A percentile compares a stretch with the other conserved stretches of the same genome.
These are phyloP conservation scores for Dryobotodes eremita DNA, from an alignment of 2,888 invertebrate species.

Conservation along the genomic window DNA sequence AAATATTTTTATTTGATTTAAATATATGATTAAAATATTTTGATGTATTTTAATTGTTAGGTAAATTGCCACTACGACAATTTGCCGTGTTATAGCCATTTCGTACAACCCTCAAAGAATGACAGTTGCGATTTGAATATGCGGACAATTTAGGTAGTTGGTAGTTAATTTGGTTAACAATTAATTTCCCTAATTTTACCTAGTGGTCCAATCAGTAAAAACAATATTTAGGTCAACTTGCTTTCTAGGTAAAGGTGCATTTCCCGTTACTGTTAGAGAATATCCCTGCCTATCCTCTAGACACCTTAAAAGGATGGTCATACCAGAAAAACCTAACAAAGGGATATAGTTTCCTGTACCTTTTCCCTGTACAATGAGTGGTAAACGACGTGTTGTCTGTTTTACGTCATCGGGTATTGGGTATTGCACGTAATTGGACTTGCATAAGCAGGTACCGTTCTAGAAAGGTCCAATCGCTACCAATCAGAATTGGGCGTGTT, in stretches of 20 bases:
- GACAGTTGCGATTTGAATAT: background rate
- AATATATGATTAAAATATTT: too few species aligned
- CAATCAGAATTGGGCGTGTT: constrained; percentile 30
- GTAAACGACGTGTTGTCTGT: background rate
- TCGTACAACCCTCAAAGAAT: background rate
- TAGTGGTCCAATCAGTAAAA: background rate
- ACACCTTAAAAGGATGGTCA: background rate
- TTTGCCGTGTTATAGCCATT: too few species aligned
- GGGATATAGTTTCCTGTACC: constrained; percentile 1
- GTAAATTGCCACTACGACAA: background rate
- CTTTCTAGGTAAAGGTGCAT: background rate
- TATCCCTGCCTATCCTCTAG: background rate
- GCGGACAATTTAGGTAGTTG: too few species aligned
- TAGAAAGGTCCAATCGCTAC: constrained; percentile 16
- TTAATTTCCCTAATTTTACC: background rate
- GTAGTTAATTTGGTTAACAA: background rate
- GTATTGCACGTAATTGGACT: background rate
- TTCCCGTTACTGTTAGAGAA: background rate
- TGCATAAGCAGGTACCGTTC: constrained; percentile 1
- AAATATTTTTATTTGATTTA: too few species aligned
- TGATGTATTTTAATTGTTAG: background rate
- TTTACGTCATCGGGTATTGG: constrained; percentile 23
- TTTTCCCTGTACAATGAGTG: background rate
- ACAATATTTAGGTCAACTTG: background rate
- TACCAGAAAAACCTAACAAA: constrained; percentile 11